Percentiles rank a stretch among this genome's conserved stretches.
These are phyloP conservation scores for Pocillopora meandrina DNA, from an alignment of 92 coral and sea anemone species.

Conservation along the genomic window DNA sequence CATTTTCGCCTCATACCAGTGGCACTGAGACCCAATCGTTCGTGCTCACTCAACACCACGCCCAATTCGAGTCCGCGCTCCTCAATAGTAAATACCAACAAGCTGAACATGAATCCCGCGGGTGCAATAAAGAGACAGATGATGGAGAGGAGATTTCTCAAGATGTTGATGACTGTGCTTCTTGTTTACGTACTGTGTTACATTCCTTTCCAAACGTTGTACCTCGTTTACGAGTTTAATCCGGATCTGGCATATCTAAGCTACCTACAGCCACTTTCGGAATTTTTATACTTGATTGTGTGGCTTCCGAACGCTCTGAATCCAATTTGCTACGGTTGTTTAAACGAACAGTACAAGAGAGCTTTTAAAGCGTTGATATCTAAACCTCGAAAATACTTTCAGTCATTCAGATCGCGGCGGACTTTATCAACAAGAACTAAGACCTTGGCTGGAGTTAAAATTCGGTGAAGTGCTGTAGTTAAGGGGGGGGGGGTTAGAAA, in stretches of 20 bases:
- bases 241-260: constrained; percentile 5
- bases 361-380: constrained; percentile 60
- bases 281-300: constrained; percentile 58
- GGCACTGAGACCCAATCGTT: constrained; percentile 56
- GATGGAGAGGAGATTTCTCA: constrained; percentile 72
- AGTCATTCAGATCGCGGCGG: constrained; percentile 3
- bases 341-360: constrained; percentile 77
- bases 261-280: constrained; percentile 27
- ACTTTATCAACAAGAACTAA: constrained; percentile 5
- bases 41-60: constrained; percentile 66
- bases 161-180: constrained; percentile 73
- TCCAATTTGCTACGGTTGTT: constrained; percentile 81
- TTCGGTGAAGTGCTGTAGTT: not conserved
- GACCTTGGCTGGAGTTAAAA: not conserved
- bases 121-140: constrained; percentile 59
- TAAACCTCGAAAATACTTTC: constrained; percentile 27
- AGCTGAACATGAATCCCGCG: constrained; percentile 62
- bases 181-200: constrained; percentile 73
- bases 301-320: constrained; percentile 83
- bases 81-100: constrained; percentile 51
- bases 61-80: constrained; percentile 74
- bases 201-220: constrained; percentile 73
- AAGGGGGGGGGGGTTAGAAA: not conserved
- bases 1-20: constrained; percentile 66
- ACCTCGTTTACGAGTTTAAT: constrained; percentile 42